Percentiles rank a stretch among this genome's conserved stretches.
phyloP scores from a whole-genome alignment of 2,797 vertebrate species.

The Poeciliopsis turneri region DNA sequence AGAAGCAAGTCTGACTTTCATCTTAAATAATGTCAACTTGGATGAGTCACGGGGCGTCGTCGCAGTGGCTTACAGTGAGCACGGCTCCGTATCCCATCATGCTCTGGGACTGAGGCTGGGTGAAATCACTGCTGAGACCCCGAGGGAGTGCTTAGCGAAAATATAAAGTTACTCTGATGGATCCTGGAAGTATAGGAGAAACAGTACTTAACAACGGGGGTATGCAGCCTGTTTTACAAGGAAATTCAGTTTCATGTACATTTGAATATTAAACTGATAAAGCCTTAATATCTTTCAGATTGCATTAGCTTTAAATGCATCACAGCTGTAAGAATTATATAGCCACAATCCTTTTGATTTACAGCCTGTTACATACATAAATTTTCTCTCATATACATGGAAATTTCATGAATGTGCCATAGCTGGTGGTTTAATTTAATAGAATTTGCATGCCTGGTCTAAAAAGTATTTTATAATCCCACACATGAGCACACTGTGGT shows the following conservation, averaged over 20 bases:
- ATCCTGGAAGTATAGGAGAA: slow-evolving; percentile 10
- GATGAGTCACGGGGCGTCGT: slow-evolving; percentile 63
- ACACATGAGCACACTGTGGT: slow-evolving; percentile 26
- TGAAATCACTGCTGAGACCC: slow-evolving; percentile 58
- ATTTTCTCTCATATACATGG: slow-evolving; percentile 33
- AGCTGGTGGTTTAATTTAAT: slow-evolving; percentile 40
- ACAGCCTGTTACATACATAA: slow-evolving; percentile 32
- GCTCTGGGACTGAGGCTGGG: slow-evolving; percentile 46
- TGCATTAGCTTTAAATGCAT: slow-evolving; percentile 26
- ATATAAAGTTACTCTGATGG: slow-evolving; percentile 24
- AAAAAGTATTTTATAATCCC: slow-evolving; percentile 41
- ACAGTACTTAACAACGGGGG: background rate
- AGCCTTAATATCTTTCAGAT: slow-evolving; percentile 14
- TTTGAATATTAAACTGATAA: slow-evolving; percentile 12
- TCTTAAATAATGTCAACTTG: slow-evolving; percentile 61
- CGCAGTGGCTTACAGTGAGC: slow-evolving; percentile 49
- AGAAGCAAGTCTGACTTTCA: slow-evolving; percentile 64
- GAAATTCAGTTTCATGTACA: background rate
- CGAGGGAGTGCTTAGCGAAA: slow-evolving; percentile 17
- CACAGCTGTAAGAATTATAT: slow-evolving; percentile 15
- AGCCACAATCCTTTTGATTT: slow-evolving; percentile 23
- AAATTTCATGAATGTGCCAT: slow-evolving; percentile 24
- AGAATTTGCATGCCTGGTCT: slow-evolving; percentile 44
- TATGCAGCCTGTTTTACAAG: background rate
- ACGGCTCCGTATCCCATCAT: slow-evolving; percentile 49